Percentiles rank a stretch among this genome's conserved stretches.
These are phyloP conservation scores for Atherinomorus stipes DNA, from an alignment of 2,113 vertebrate genomes.

Conservation along the genomic window DNA sequence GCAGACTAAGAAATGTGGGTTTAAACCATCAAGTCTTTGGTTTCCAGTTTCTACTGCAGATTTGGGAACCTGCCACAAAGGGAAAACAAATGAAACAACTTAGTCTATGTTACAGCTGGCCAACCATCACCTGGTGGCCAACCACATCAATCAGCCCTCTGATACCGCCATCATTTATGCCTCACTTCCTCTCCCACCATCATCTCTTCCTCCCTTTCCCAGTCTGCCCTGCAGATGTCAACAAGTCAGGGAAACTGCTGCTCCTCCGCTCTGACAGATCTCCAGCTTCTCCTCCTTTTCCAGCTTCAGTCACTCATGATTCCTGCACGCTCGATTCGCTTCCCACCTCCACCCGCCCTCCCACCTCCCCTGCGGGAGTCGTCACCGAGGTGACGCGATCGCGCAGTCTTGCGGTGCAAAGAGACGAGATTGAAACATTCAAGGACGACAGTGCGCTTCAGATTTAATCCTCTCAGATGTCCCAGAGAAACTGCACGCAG, in stretches of 20 bases:
- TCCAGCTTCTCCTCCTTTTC: slow-evolving; percentile 17
- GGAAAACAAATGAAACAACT: too few species aligned
- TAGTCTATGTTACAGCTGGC: background rate
- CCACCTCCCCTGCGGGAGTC: slow-evolving; percentile 17
- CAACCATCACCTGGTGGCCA: slow-evolving; percentile 49
- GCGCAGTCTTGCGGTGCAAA: slow-evolving; percentile 42
- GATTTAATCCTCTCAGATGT: slow-evolving; percentile 53
- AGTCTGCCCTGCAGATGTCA: slow-evolving; percentile 42
- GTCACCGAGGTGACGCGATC: slow-evolving; percentile 61
- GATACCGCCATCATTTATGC: too few species aligned
- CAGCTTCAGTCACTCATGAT: slow-evolving; percentile 44
- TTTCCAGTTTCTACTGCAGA: slow-evolving; percentile 10
- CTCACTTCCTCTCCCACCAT: slow-evolving; percentile 18
- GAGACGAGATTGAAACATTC: slow-evolving; percentile 54
- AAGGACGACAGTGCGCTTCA: slow-evolving; percentile 34
- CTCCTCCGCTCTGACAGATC: slow-evolving; percentile 51
- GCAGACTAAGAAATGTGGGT: too few species aligned
- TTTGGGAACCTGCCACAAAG: background rate
- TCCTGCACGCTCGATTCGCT: slow-evolving; percentile 54
- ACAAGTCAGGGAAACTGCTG: slow-evolving; percentile 64
- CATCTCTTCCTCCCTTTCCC: slow-evolving; percentile 34
- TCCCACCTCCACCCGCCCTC: slow-evolving; percentile 12
- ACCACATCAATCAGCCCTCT: too few species aligned
- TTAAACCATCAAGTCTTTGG: background rate
- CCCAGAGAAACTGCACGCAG: slow-evolving; percentile 7